Percentiles rank a stretch among this genome's conserved stretches.
These are phyloP conservation scores for Willowsia nigromaculata DNA, from an alignment of 2,888 invertebrate species.

Conservation along the genomic window DNA sequence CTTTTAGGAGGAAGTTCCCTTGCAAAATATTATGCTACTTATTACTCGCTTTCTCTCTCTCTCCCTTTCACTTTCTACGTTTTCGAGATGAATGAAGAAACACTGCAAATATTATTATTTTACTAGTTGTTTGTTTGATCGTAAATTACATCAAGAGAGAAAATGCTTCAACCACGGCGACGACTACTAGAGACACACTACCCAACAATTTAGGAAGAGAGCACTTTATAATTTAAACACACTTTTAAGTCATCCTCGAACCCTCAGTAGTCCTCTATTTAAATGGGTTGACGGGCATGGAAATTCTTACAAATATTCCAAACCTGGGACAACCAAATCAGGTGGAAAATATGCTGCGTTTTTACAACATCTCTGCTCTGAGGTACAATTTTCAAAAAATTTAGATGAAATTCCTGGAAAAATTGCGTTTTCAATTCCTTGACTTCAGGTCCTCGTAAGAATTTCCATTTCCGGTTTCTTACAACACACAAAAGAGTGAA, in stretches of 20 bases:
- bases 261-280: not conserved
- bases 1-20: not conserved
- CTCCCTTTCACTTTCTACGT: no score
- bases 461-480: not conserved
- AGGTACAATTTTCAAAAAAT: no score
- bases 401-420: no score
- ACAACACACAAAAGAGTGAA: not conserved
- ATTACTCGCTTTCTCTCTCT: no score
- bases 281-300: no score
- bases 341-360: no score
- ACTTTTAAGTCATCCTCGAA: constrained; percentile 6
- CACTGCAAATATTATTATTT: not conserved
- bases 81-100: not conserved
- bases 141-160: not conserved
- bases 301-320: no score
- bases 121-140: not conserved
- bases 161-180: not conserved
- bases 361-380: no score
- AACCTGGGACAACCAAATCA: no score
- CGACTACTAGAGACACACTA: not conserved
- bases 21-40: not conserved
- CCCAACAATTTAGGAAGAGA: not conserved
- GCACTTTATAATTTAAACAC: not conserved
- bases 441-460: no score
- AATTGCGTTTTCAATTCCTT: no score